Conservation (phyloP, 1,140 invertebrate genomes). For the Lucilia sericata region DNA sequence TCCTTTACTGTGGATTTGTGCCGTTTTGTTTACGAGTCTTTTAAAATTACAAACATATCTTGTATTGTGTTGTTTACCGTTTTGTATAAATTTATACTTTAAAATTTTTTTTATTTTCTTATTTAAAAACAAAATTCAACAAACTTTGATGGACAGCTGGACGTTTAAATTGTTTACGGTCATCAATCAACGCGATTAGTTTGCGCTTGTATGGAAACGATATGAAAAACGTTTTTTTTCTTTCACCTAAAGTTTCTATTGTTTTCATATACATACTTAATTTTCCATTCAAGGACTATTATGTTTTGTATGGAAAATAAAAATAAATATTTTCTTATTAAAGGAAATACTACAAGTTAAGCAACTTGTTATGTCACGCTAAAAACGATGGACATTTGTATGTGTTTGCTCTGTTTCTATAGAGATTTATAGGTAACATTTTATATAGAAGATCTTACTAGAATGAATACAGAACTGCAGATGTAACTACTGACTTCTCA, state of each 20-base stretch:
- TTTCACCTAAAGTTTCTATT: not conserved
- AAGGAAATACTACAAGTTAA: constrained; percentile 26
- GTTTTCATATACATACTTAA: not conserved
- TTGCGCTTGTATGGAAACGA: constrained; percentile 25
- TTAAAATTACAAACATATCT: not conserved
- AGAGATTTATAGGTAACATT: no score
- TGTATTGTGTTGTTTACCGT: not conserved
- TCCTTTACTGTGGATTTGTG: no score
- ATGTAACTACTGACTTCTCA: no score
- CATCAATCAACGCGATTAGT: constrained; percentile 39
- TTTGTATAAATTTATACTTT: not conserved
- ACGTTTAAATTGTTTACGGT: constrained; percentile 36
- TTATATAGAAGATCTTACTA: no score
- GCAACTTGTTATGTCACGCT: not conserved
- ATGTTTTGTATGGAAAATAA: not conserved
- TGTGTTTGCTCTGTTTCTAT: no score
- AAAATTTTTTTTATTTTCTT: no score
- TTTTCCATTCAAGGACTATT: not conserved
- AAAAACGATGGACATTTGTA: not conserved
- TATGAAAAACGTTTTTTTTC: not conserved
- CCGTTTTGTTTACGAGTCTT: no score
- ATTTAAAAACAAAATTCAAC: not conserved
- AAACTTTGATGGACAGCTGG: constrained; percentile 27
- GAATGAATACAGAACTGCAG: no score
- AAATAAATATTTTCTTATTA: not conserved